Percentiles rank a stretch among this genome's conserved stretches.
Conservation (phyloP, 2,113 vertebrate species). For the Dryoscopus gambensis region DNA sequence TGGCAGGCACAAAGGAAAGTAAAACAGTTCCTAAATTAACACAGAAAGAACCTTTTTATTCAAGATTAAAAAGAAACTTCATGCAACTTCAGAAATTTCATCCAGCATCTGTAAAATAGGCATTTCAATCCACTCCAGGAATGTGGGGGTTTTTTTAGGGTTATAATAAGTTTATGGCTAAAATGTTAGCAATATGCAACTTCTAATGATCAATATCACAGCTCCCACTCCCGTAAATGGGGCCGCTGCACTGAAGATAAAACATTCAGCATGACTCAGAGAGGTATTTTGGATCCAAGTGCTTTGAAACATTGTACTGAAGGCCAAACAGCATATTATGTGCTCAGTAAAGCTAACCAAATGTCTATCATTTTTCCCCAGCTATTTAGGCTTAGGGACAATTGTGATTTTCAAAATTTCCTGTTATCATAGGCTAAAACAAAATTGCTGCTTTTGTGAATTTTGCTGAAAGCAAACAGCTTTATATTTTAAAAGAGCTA, state of each 20-base stretch:
- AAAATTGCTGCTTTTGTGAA: slow-evolving; percentile 7
- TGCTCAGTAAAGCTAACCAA: slow-evolving; percentile 39
- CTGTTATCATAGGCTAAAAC: background rate
- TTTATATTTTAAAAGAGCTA: background rate
- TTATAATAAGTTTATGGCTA: background rate
- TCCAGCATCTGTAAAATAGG: background rate
- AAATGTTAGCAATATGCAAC: background rate
- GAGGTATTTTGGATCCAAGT: slow-evolving; percentile 32
- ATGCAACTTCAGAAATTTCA: background rate
- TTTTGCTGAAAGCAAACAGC: slow-evolving; percentile 3
- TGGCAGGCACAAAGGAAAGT: background rate
- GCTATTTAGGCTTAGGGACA: background rate
- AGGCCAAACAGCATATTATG: slow-evolving; percentile 16
- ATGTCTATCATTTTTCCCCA: background rate
- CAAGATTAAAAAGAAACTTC: background rate
- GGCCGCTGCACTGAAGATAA: background rate
- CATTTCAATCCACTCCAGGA: background rate
- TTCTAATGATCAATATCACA: slow-evolving; percentile 33
- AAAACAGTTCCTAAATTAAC: background rate
- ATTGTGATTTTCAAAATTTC: slow-evolving; percentile 16
- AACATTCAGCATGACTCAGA: slow-evolving; percentile 2
- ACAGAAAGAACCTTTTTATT: background rate
- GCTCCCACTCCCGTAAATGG: background rate
- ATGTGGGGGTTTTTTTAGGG: background rate
- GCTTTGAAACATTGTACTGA: background rate